phyloP scores from a whole-genome alignment of 2,113 vertebrate species.

The Cyprinodon variegatus region DNA sequence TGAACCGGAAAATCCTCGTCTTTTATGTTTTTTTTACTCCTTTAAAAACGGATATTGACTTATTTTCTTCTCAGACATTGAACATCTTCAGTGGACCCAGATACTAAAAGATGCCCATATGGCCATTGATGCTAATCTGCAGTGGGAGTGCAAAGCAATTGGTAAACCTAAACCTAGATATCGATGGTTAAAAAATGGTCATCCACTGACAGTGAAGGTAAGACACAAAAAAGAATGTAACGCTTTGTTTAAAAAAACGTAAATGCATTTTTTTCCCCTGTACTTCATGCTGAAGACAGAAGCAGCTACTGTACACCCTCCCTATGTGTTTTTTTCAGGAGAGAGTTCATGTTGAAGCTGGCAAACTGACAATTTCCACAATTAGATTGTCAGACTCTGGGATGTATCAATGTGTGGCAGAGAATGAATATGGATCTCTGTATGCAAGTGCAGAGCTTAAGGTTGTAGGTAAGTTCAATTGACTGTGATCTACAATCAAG shows the following conservation, averaged over 20 bases:
- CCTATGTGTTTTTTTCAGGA: slow-evolving; percentile 71
- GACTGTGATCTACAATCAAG: slow-evolving; percentile 1
- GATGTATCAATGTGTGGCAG: slow-evolving; percentile 90
- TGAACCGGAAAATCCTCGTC: too few relatives aligned
- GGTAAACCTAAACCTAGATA: slow-evolving; percentile 85
- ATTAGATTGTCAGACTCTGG: slow-evolving; percentile 87
- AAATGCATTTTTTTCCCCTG: background rate
- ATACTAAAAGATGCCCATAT: slow-evolving; percentile 85
- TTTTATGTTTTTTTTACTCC: background rate
- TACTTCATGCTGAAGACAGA: background rate
- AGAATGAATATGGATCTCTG: slow-evolving; percentile 84
- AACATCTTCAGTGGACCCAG: slow-evolving; percentile 85
- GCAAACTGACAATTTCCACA: slow-evolving; percentile 81
- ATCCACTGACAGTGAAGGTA: slow-evolving; percentile 81
- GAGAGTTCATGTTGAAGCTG: slow-evolving; percentile 84
- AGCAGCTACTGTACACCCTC: too few relatives aligned
- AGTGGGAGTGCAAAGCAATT: slow-evolving; percentile 89
- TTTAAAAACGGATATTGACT: background rate
- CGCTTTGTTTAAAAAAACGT: background rate
- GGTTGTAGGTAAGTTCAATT: slow-evolving; percentile 86
- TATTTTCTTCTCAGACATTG: slow-evolving; percentile 69
- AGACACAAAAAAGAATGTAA: slow-evolving; percentile 12
- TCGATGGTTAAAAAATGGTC: slow-evolving; percentile 88
- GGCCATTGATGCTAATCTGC: slow-evolving; percentile 84
- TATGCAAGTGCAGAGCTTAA: slow-evolving; percentile 88